phyloP scores from a whole-genome alignment of 2,888 invertebrate genomes.

The Rhogogaster chlorosoma region DNA sequence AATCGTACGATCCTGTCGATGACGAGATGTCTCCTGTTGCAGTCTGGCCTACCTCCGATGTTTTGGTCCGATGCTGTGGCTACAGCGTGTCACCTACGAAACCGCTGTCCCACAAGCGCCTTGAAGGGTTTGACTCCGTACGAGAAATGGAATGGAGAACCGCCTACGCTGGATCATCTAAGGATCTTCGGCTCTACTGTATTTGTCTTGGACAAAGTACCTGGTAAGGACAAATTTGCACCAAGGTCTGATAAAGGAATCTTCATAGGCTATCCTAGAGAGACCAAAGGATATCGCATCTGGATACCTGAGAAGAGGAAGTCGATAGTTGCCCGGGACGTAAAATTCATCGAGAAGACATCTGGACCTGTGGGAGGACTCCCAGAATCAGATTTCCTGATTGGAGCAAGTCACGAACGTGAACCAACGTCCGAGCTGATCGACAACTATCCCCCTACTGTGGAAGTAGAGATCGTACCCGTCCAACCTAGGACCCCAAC shows the following conservation, averaged over 20 bases:
- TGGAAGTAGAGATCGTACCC: too few species aligned
- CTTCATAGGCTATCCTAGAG: constrained; percentile 19
- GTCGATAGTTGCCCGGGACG: constrained; percentile 44
- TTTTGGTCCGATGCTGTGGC: constrained; percentile 45
- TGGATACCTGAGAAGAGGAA: constrained; percentile 48
- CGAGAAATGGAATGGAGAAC: neutral
- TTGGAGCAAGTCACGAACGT: too few species aligned
- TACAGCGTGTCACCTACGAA: constrained; percentile 26
- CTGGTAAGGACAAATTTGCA: constrained; percentile 10
- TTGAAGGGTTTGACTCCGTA: constrained; percentile 9
- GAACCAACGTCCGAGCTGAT: too few species aligned
- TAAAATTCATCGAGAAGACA: constrained; percentile 49
- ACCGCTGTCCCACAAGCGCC: constrained; percentile 23
- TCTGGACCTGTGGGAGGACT: too few species aligned
- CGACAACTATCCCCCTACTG: too few species aligned
- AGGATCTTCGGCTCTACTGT: constrained; percentile 16
- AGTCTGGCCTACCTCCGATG: neutral
- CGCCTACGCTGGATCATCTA: neutral
- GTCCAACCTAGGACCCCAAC: too few species aligned
- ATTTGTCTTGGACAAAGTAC: constrained; percentile 8
- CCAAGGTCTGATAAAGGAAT: neutral
- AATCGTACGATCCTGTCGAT: constrained; percentile 36
- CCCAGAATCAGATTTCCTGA: too few species aligned
- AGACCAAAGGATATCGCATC: constrained; percentile 52
- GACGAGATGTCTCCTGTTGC: constrained; percentile 31